Percentiles rank a stretch among this genome's conserved stretches.
These are phyloP conservation scores for Neuroscelio doddi DNA, from an alignment of 2,888 invertebrate species.

Conservation along the genomic window DNA sequence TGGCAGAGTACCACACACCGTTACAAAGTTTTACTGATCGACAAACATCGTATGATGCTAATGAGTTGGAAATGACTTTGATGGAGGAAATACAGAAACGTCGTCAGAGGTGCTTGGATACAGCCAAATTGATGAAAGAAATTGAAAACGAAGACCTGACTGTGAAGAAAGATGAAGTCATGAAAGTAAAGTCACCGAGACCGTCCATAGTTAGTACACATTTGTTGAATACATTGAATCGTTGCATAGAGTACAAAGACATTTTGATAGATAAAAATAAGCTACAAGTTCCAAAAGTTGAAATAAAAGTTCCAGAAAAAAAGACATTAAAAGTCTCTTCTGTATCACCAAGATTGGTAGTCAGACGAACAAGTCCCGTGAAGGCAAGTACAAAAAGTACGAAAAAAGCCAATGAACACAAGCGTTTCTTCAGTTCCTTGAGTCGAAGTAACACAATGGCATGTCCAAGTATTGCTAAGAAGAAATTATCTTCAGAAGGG, in stretches of 20 bases:
- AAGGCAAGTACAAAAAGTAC: no score
- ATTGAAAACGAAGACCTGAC: conserved; percentile 51
- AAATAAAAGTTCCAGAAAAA: background rate
- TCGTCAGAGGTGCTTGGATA: conserved; percentile 64
- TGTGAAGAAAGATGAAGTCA: conserved; percentile 34
- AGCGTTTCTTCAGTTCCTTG: background rate
- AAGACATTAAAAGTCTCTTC: background rate
- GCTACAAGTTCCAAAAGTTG: background rate
- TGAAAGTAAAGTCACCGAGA: conserved; percentile 32
- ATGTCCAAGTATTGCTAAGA: no score
- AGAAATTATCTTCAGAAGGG: no score
- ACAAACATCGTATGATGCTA: conserved; percentile 31
- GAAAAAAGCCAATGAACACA: no score
- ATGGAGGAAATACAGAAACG: conserved; percentile 58
- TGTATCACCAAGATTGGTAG: background rate
- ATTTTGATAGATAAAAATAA: conserved; percentile 47
- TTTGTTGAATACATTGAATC: conserved; percentile 56
- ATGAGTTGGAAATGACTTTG: conserved; percentile 54
- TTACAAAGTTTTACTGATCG: conserved; percentile 15
- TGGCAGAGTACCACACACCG: conserved; percentile 19
- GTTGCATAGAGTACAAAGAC: conserved; percentile 58
- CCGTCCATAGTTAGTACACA: conserved; percentile 32
- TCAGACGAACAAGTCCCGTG: background rate
- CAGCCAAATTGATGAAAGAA: conserved; percentile 59
- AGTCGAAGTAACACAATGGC: no score